Base-by-base conservation (phyloP, 2,797 vertebrate genomes). In the Moxostoma hubbsi region DNA sequence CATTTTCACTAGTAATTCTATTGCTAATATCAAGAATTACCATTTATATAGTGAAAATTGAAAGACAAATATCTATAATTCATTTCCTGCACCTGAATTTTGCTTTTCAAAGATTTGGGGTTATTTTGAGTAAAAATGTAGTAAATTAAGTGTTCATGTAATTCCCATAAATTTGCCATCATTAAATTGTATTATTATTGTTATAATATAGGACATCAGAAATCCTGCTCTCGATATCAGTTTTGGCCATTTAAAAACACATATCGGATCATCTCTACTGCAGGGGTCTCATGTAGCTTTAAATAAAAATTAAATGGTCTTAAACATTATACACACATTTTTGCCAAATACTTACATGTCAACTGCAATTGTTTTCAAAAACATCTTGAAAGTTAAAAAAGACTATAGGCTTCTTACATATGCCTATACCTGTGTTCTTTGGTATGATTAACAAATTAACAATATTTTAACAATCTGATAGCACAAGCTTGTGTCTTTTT, bases 371-470 rank as follows among this genome's bases (percentile, higher is more conserved):
- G 3, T 36, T 36, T 36, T 36, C 36, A 36, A n/a, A 54, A 54
- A 54, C 16, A 18, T 8, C 15, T 16, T 18, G 1, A 49, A 54
- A n/a, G 15, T 51, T 24, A 45, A 47, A 66, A 82, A 59, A 79
- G 64, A 58, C 46, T 71, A 57, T 58, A 80, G 66, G 81, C 70
- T 36, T 77, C 18, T 73, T 49, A 63, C 18, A 78, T 11, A 64
- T 66, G 55, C 75, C 53, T 45, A 64, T 54, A 67, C 12, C 54
- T 59, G 65, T 45, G 13, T 51, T 82, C 71, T 75, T 80, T 85
- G 75, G 75, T 72, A 13, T 65, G 10, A 72, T 66, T 58, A 75
- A 47, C 51, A 73, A 47, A 49, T 45, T 1, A 69, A 55, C 13
- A 54, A 24, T 81, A 53, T 16, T 57, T 65, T 68, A 74, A 54